Percentiles rank a stretch among this genome's conserved stretches.
These are phyloP conservation scores for Kryphioiulus occultus DNA, from an alignment of 2,888 invertebrate species.

Conservation along the genomic window DNA sequence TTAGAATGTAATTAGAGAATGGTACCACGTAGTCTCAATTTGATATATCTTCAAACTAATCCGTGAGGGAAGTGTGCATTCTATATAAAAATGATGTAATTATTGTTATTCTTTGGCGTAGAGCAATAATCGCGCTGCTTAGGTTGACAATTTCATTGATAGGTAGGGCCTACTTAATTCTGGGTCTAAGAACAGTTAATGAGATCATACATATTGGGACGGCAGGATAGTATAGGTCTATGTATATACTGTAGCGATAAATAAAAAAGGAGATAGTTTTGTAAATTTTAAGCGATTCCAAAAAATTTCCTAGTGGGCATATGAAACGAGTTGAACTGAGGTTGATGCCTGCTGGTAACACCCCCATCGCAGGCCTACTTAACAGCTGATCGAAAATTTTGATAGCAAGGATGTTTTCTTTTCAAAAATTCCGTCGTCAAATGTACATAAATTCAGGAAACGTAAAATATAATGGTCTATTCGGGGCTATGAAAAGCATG, in stretches of 20 bases:
- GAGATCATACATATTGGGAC: no score
- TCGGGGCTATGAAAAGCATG: background rate
- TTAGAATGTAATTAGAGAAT: no score
- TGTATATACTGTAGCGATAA: background rate
- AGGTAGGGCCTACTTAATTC: no score
- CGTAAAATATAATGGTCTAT: background rate
- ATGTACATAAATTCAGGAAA: background rate
- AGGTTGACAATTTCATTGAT: no score
- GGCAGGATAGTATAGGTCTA: background rate
- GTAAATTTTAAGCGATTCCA: background rate
- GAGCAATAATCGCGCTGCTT: no score
- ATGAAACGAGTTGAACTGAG: slow-evolving; percentile 17
- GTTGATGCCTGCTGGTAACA: slow-evolving; percentile 24
- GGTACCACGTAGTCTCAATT: no score
- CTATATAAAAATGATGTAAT: no score
- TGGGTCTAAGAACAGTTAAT: no score
- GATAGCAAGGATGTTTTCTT: background rate
- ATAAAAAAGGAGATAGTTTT: background rate
- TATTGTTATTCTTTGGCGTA: no score
- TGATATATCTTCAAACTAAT: no score
- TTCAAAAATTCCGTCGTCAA: background rate
- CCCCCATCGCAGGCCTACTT: background rate
- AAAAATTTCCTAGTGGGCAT: slow-evolving; percentile 21
- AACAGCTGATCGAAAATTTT: slow-evolving; percentile 4
- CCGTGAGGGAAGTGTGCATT: no score